phyloP scores from a whole-genome alignment of 2,113 vertebrate species.

The Megatriorchis doriae region DNA sequence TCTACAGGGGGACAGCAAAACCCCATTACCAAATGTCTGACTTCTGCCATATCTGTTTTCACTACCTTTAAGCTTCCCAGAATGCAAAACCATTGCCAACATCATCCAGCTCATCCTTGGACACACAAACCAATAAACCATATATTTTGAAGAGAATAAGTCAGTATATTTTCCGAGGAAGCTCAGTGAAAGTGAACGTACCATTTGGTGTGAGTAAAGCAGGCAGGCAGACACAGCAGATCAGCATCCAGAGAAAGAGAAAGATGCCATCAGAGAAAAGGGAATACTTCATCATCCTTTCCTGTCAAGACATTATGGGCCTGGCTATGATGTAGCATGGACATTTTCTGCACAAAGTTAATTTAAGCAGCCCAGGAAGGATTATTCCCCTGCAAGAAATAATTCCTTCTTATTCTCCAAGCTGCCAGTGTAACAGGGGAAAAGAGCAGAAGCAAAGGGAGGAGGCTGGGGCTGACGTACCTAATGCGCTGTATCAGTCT shows the following conservation, averaged over 20 bases:
- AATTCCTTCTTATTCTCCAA: slow-evolving; percentile 26
- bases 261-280: background rate
- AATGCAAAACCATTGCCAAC: background rate
- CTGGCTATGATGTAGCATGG: background rate
- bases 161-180: background rate
- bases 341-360: slow-evolving; percentile 44
- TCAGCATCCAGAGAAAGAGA: background rate
- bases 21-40: background rate
- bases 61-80: background rate
- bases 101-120: background rate
- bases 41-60: background rate
- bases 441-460: background rate
- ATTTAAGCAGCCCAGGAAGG: slow-evolving; percentile 32
- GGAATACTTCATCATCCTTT: background rate
- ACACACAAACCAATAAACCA: background rate
- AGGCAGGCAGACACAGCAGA: background rate
- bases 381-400: slow-evolving; percentile 40
- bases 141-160: background rate
- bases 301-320: background rate
- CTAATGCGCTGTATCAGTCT: background rate
- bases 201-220: background rate
- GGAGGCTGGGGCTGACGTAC: background rate
- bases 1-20: background rate
- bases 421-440: background rate
- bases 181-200: background rate